Evolutionary conservation across 2,888 invertebrate genomes (phyloP).

Genomic region (Agrochola lychnidis): DNA sequence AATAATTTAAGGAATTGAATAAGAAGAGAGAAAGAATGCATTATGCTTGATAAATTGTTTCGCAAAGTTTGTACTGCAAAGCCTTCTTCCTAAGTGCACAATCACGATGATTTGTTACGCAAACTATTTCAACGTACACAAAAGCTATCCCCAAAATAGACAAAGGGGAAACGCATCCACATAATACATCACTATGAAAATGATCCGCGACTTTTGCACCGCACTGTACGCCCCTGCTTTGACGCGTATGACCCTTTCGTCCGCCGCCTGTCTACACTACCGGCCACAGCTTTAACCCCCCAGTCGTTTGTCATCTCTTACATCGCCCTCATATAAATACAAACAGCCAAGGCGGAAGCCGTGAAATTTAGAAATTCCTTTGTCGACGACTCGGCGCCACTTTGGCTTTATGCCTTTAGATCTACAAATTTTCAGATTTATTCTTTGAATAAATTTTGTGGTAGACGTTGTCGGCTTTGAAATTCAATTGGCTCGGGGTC

Average conservation of each 20-base stretch:
- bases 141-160: conserved; percentile 31
- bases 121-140: conserved; percentile 47
- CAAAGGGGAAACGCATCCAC: conserved; percentile 52
- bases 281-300: conserved; percentile 72
- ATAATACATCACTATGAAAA: conserved; percentile 59
- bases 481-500: conserved; percentile 89
- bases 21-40: background rate
- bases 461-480: conserved; percentile 90
- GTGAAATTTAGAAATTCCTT: conserved; percentile 91
- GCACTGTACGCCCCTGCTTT: conserved; percentile 41
- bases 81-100: conserved; percentile 20
- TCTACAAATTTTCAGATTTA: conserved; percentile 91
- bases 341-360: conserved; percentile 89
- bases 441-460: conserved; percentile 91
- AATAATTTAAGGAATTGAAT: background rate
- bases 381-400: conserved; percentile 88
- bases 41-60: conserved; percentile 11
- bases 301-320: conserved; percentile 88
- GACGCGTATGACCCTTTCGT: conserved; percentile 61
- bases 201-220: conserved; percentile 55
- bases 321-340: conserved; percentile 88
- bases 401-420: conserved; percentile 88
- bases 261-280: conserved; percentile 58
- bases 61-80: conserved; percentile 11
- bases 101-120: conserved; percentile 53